Evolutionary conservation across 1,140 invertebrate species (phyloP), one percentile per base, ranked within the genome.

Genomic region (Anastrepha ludens): DNA sequence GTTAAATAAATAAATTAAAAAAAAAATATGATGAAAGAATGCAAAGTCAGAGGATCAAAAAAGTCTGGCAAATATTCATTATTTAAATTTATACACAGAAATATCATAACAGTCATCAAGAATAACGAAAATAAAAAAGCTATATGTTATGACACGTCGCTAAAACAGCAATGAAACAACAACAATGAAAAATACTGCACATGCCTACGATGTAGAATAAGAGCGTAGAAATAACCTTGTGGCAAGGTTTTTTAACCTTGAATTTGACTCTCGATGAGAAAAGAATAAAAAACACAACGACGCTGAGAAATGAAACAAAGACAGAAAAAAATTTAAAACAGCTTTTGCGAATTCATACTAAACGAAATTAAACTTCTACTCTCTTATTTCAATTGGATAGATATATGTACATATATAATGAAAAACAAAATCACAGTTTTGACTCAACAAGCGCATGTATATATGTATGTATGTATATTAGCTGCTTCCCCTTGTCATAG

Each of bases 231-330:
- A 90, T 90, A 90, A 92, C 91, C 91, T 92, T 92, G 91, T 89
- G 78, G 86, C 86, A 88, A 91, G 90, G 90, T 92, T 92, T 91
- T 92, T 92, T 90, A 92, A 92, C 91, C 91, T 92, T 92, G 87
- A 89, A 89, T 88, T 86, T 91, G 90, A 88, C 47, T 81, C 47
- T 81, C 47, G 47, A 20, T 55, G 47, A 81, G 47, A 81, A 58
- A 20, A 81, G 47, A 81, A 81, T 81, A 81, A 44, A 70, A 20
- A 70, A 70, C 41, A 65, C 9, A 20, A 29, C 41, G 15, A 3
- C 44, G 47, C 20, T 47, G n/a, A 50, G 74, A 67, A 81, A 5
- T 5, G 55, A 81, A 58, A 74, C 11, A 44, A 62, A 29, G 7
- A 50, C 70, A 50, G 5, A 3, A 2, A 55, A n/a, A 55, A 55